Base-by-base conservation (phyloP, 37 sponge, comb jelly and placozoan species). In the Geodia barretti region DNA sequence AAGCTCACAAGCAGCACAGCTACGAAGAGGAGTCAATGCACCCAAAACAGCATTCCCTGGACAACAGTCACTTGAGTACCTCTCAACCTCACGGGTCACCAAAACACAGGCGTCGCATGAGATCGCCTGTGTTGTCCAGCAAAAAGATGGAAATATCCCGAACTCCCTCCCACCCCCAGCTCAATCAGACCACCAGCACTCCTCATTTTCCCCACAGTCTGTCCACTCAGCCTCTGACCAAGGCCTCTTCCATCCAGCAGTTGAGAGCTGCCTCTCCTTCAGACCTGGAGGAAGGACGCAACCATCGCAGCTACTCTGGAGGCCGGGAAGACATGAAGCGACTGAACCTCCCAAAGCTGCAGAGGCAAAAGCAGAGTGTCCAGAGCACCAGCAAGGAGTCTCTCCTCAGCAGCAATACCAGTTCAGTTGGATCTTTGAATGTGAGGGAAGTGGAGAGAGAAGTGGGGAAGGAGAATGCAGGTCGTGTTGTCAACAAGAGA, bases 161-260 rank as follows among this genome's bases (percentile, higher is more conserved):
- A 34, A 36, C 85, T 26, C 85, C 85, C 26, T 84, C 85, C 25
- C 77, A 70, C 74, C 72, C 79, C 20, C 79, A 72, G 54, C 79
- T 78, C 74, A 68, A 70, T 47, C 78, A 63, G 19, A 54, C 68
- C 60, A 73, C 39, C 67, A 86, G 64, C 64, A 86, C 43, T 62
- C 75, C 67, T 29, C 75, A 73, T 7, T 29, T 74, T 7, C 9
- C 33, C 33, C 68, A 33, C 19, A 21, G 36, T 3, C 60, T 20
- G 7, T 28, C 67, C 3, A 21, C 11, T 20, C 66, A 61, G 64
- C 74, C 74, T 25, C 64, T 83, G 3, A 75, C 58, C 28, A 40
- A 42, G 3, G 83, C 83, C 34, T 64, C 7, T 20, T 83, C 83
- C 34, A 66, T 66, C 17, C 83, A 83, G 67, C 83, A 83, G 47